Evolutionary conservation across 2,797 vertebrate genomes (phyloP).

Genomic region (Peromyscus nudipes): DNA sequence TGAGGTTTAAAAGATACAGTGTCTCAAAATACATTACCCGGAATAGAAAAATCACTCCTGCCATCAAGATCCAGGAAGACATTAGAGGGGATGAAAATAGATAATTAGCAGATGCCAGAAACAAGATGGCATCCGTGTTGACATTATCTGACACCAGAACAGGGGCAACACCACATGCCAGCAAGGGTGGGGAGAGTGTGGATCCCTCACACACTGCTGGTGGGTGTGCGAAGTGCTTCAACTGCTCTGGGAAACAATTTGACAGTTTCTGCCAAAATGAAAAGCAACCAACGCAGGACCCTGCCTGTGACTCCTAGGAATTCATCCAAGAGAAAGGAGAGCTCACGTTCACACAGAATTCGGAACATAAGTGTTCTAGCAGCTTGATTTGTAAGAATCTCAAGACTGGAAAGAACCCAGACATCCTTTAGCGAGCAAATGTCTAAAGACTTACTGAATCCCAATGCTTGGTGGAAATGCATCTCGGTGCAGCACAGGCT

Average conservation of each 20-base stretch:
- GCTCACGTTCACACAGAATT: background rate
- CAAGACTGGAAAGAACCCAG: background rate
- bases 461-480: background rate
- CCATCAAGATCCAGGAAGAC: background rate
- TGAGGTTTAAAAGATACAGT: background rate
- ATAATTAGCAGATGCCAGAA: too few species aligned
- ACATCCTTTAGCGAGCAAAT: background rate
- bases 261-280: background rate
- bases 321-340: background rate
- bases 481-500: background rate
- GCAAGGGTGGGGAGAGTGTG: accelerated
- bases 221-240: background rate
- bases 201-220: accelerated
- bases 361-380: background rate
- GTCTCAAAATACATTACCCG: background rate
- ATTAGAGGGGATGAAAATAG: background rate
- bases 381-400: background rate
- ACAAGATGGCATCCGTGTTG: background rate
- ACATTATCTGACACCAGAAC: background rate
- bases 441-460: background rate
- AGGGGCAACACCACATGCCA: background rate
- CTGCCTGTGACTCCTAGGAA: background rate
- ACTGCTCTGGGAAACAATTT: background rate
- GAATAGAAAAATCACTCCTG: background rate
- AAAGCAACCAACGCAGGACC: background rate